A percentile compares a stretch with the other conserved stretches of the same genome.
phyloP scores from a whole-genome alignment of 1,140 invertebrate species.

The Philaenus spumarius region DNA sequence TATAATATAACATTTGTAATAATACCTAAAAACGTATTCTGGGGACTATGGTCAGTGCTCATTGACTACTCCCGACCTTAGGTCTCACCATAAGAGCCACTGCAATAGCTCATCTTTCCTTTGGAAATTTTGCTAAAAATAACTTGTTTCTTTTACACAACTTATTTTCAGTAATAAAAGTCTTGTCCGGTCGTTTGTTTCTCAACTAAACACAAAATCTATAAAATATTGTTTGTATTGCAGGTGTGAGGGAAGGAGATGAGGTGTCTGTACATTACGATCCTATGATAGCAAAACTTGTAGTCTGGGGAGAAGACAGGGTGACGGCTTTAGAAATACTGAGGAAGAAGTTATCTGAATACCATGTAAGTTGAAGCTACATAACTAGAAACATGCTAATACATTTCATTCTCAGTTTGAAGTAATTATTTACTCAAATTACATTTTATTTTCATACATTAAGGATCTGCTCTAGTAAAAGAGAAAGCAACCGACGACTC shows the following conservation, averaged over 20 bases:
- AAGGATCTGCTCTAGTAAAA: not conserved
- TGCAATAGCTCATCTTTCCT: too few relatives aligned
- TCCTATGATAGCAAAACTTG: conserved; percentile 98
- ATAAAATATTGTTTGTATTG: conserved; percentile 13
- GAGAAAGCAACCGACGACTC: too few relatives aligned
- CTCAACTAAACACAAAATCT: not conserved
- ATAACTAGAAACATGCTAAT: not conserved
- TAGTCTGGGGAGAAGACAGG: conserved; percentile 88
- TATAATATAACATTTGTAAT: too few relatives aligned
- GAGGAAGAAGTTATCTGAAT: conserved; percentile 66
- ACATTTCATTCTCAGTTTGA: not conserved
- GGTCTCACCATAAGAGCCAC: too few relatives aligned
- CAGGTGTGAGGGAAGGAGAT: conserved; percentile 60
- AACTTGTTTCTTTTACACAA: not conserved
- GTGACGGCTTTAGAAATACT: conserved; percentile 75
- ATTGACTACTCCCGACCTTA: too few relatives aligned
- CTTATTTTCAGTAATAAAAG: not conserved
- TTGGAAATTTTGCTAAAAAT: not conserved
- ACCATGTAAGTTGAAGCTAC: conserved; percentile 60
- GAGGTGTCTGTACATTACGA: conserved; percentile 98
- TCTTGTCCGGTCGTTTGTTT: not conserved
- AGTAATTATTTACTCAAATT: not conserved
- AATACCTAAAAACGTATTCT: too few relatives aligned
- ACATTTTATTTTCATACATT: too few relatives aligned
- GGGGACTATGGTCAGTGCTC: too few relatives aligned